These are phyloP conservation scores for Verasper variegatus DNA, from an alignment of 2,113 vertebrate species.

Conservation along the genomic window DNA sequence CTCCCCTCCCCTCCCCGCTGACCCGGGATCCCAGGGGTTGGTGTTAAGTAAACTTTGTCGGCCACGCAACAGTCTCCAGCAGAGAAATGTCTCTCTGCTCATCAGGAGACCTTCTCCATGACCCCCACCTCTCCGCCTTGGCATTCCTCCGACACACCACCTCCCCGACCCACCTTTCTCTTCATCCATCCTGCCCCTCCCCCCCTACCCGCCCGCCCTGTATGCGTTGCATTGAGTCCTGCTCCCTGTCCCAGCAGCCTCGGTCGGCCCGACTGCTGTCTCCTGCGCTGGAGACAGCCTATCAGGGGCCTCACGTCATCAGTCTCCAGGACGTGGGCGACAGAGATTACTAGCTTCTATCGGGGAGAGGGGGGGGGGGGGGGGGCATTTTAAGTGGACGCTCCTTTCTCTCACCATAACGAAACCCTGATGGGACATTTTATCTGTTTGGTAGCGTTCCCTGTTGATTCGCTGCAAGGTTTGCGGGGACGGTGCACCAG, in stretches of 20 bases:
- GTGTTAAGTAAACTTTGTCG: slow-evolving; percentile 78
- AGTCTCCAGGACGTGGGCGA: slow-evolving; percentile 74
- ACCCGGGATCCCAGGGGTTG: slow-evolving; percentile 69
- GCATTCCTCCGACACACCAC: slow-evolving; percentile 65
- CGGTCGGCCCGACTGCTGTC: slow-evolving; percentile 55
- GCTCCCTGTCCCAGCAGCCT: slow-evolving; percentile 64
- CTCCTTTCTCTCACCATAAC: slow-evolving; percentile 66
- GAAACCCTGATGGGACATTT: slow-evolving; percentile 59
- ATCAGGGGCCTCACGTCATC: slow-evolving; percentile 80
- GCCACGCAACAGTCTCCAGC: slow-evolving; percentile 69
- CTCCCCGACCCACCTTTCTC: slow-evolving; percentile 51
- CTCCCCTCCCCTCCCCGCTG: slow-evolving; percentile 33
- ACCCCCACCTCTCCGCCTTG: slow-evolving; percentile 50
- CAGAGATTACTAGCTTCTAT: slow-evolving; percentile 78
- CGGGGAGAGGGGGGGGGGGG: slow-evolving; percentile 41
- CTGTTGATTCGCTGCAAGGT: slow-evolving; percentile 72
- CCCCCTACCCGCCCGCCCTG: slow-evolving; percentile 1
- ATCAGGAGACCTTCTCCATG: slow-evolving; percentile 67
- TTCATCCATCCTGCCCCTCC: slow-evolving; percentile 17
- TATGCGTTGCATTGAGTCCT: slow-evolving; percentile 57
- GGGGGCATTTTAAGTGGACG: slow-evolving; percentile 61
- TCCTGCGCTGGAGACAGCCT: slow-evolving; percentile 76
- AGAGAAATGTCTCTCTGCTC: slow-evolving; percentile 68
- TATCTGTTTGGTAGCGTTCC: slow-evolving; percentile 70
- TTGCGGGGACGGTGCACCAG: slow-evolving; percentile 49